Evolutionary conservation across 2,797 vertebrate species (phyloP).

Genomic region (Macropus fuliginosus): DNA sequence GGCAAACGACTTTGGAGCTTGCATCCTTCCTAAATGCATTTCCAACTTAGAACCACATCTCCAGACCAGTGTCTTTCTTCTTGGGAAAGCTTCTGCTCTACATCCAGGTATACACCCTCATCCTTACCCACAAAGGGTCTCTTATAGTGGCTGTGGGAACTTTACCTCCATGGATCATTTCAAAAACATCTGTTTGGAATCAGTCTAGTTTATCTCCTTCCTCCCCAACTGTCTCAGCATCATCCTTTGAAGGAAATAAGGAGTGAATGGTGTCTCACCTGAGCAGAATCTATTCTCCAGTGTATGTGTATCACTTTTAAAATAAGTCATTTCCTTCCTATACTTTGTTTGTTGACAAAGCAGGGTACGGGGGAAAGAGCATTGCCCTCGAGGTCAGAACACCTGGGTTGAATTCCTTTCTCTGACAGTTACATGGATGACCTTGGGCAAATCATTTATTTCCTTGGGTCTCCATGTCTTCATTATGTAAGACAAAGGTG

Average conservation of each 20-base stretch:
- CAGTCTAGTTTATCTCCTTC: neutral
- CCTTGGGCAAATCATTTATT: neutral
- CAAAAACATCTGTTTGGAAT: neutral
- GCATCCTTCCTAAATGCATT: neutral
- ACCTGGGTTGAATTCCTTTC: neutral
- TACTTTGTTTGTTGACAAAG: neutral
- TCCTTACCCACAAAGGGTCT: neutral
- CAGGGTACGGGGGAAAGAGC: neutral
- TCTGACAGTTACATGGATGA: neutral
- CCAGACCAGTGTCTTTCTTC: neutral
- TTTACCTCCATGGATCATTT: neutral
- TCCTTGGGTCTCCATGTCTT: neutral
- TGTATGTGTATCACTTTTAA: neutral
- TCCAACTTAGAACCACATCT: neutral
- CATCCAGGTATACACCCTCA: neutral
- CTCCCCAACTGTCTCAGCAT: neutral
- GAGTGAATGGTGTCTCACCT: neutral
- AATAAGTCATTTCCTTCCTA: slow-evolving; percentile 13
- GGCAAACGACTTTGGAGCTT: neutral
- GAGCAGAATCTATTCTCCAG: neutral
- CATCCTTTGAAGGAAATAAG: neutral
- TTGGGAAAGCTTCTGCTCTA: neutral
- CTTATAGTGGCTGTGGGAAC: neutral
- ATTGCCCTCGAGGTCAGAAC: neutral
- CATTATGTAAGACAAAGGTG: neutral